Evolutionary conservation across 2,888 invertebrate genomes (phyloP), one percentile per base, ranked within the genome.

Genomic region (Mythimna albipuncta): DNA sequence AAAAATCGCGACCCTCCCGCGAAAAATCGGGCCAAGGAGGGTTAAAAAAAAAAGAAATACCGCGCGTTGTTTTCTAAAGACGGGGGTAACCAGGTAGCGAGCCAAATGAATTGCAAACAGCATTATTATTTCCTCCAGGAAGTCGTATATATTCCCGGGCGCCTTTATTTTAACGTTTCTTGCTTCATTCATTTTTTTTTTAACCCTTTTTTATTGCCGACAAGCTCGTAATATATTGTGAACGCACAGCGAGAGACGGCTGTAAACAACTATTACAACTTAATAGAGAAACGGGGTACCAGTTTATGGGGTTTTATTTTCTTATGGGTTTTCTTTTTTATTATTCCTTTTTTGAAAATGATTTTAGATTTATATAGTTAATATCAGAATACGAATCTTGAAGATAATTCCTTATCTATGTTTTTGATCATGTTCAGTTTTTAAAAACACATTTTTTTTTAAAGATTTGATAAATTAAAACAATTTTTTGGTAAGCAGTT

Each of bases 61-160:
- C 89, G 86, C 87, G 80, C 93, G 94, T 95, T 96, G 96, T 96
- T 95, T 95, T 93, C 91, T 90, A 91, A 93, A 93, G 92, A 90
- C 92, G 91, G 89, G 94, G 94, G 95, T 94, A 92, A 92, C 93
- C 96, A 96, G 96, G 96, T 96, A 96, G 94, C 91, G 90, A 88
- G 92, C 89, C 95, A 96, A 96, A 96, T 96, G 96, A 96, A 96
- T 96, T 96, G 96, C 96, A 96, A 96, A 96, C 96, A 96, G 96
- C 94, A 95, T 96, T 96, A 96, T 96, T 96, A 96, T 96, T 96
- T 96, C 96, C 96, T 96, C 89, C 88, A 94, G 96, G 96, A 96
- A 96, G 96, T 96, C 96, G 94, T 96, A 96, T 95, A 96, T 96
- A 96, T 96, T 94, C 94, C 91, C 87, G 91, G 91, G 91, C 92